A percentile compares a stretch with the other conserved stretches of the same genome.
Evolutionary conservation across 2,797 vertebrate genomes (phyloP).

Genomic region (Limnodromus scolopaceus): DNA sequence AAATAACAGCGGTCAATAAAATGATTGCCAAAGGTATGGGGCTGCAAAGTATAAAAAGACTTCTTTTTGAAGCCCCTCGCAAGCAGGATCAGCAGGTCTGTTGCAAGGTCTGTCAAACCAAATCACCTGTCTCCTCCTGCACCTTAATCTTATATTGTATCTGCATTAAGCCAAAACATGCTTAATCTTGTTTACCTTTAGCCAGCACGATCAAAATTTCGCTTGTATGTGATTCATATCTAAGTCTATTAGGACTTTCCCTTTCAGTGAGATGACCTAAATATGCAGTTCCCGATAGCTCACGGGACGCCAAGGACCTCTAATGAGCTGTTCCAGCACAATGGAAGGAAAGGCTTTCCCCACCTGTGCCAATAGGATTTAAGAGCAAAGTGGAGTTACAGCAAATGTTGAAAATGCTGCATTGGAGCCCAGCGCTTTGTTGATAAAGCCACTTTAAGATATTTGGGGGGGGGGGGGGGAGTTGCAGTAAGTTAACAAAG

Average conservation of each 20-base stretch:
- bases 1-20: not conserved
- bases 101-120: not conserved
- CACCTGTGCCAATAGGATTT: too few relatives aligned
- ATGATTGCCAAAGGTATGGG: not conserved
- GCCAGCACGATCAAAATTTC: not conserved
- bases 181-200: not conserved
- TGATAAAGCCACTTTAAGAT: not conserved
- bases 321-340: not conserved
- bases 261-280: not conserved
- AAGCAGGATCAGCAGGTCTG: not conserved
- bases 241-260: not conserved
- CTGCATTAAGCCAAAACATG: not conserved
- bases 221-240: not conserved
- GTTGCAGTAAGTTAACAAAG: not conserved
- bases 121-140: not conserved
- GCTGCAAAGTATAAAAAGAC: not conserved
- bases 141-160: accelerated
- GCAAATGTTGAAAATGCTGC: not conserved
- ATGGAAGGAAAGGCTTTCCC: not conserved
- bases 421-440: not conserved
- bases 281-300: accelerated
- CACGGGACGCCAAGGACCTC: accelerated
- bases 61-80: not conserved
- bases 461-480: too few relatives aligned
- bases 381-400: not conserved